Base-by-base conservation (phyloP, 2,888 invertebrate species). In the Cerastis rubricosa region DNA sequence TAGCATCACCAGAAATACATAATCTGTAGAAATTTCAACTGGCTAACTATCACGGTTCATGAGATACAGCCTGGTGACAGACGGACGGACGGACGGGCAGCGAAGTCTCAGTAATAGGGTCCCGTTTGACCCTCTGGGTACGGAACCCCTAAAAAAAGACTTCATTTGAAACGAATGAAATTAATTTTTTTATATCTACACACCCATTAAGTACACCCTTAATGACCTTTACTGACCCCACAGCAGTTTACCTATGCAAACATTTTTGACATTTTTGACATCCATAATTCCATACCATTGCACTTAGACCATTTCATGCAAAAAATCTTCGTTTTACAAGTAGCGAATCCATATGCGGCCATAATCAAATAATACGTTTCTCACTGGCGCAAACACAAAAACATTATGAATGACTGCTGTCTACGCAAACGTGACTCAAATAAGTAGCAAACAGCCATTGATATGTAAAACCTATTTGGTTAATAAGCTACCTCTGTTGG, bases 331-430 rank as follows among this genome's bases (percentile, higher is more conserved):
- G 8, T 51, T 40, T 22, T n/a, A 63, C 17, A 43, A 14, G 43
- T n/a, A 64, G 22, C 2, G 35, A 65, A 80, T 49, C 54, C 43
- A 9, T 49, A 9, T 7, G 63, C 8, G 17, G 54, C 6, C 14
- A 74, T 45, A 51, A 66, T 47, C 35, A 59, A 63, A 73, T 74
- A 74, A 73, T 69, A 29, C 25, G 61, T 70, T 72, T 67, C 51
- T 85, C 43, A 49, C 71, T 68, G 66, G 71, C 64, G 65, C 84
- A 73, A 84, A 86, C 71, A 75, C 67, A 84, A 86, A 79, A 70
- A 69, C 66, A 72, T 72, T 29, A 77, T 22, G 17, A n/a, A 59
- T 64, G 73, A 73, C 71, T 83, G 59, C 29, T 25, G 57, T 65
- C 40, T 59, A 63, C 40, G 45, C 72, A 68, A 74, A 79, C 80